Percentiles rank a stretch among this genome's conserved stretches.
These are phyloP conservation scores for Halichoerus grypus DNA, from an alignment of 2,113 vertebrate genomes.

Conservation along the genomic window DNA sequence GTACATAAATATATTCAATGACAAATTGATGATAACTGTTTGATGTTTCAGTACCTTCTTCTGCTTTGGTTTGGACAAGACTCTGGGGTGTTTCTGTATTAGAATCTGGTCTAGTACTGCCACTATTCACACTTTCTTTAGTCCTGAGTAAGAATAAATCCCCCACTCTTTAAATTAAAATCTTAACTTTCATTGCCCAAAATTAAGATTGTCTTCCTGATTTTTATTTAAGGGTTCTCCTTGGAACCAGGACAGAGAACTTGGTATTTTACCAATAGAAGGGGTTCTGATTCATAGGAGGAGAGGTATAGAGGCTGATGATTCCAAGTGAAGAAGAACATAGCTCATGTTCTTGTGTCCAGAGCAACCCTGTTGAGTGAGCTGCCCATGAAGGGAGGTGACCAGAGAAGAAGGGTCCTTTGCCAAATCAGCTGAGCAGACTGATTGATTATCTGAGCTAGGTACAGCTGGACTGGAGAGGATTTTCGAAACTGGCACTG, in stretches of 20 bases:
- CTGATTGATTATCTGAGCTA: background rate
- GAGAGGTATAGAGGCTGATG: background rate
- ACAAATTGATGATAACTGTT: background rate
- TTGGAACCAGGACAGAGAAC: background rate
- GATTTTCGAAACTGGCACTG: background rate
- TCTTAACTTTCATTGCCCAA: background rate
- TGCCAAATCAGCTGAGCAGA: background rate
- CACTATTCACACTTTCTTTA: background rate
- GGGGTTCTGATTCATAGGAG: background rate
- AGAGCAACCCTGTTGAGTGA: background rate
- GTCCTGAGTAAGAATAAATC: background rate
- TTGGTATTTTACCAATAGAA: constrained; percentile 28
- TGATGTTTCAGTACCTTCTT: background rate
- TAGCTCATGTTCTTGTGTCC: background rate
- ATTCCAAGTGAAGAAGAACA: background rate
- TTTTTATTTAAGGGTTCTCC: constrained; percentile 15
- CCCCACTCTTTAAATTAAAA: background rate
- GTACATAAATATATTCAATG: background rate
- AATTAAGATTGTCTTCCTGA: background rate
- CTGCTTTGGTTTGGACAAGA: background rate
- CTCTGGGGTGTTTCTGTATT: background rate
- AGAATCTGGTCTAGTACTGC: background rate
- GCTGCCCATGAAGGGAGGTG: background rate
- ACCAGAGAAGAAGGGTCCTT: background rate
- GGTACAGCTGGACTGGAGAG: background rate